A percentile compares a stretch with the other conserved stretches of the same genome.
These are phyloP conservation scores for Adelges cooleyi DNA, from an alignment of 1,140 invertebrate species.

Conservation along the genomic window DNA sequence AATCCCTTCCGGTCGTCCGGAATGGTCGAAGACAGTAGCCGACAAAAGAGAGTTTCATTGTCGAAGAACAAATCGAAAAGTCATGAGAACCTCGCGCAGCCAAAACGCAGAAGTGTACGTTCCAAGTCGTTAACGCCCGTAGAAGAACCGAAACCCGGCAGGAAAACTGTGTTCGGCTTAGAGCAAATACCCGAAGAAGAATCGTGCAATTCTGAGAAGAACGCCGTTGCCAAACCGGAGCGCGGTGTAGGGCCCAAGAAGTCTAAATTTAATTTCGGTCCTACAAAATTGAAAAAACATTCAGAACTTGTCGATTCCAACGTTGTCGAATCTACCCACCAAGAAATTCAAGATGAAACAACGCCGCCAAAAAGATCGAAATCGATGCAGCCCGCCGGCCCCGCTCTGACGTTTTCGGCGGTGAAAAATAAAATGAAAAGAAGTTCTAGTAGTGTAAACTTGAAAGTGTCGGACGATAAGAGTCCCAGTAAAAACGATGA, in stretches of 20 bases:
- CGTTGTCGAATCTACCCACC: background rate
- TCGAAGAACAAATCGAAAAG: background rate
- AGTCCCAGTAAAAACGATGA: background rate
- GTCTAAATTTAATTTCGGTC: constrained; percentile 2
- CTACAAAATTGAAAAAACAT: background rate
- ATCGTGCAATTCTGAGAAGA: background rate
- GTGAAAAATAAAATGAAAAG: background rate
- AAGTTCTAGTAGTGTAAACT: constrained; percentile 1
- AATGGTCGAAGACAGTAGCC: background rate
- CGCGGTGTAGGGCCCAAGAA: background rate
- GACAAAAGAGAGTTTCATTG: background rate
- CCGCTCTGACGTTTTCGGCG: background rate
- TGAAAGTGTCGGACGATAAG: background rate
- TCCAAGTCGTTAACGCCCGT: constrained; percentile 1
- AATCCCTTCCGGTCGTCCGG: background rate
- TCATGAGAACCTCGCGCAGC: background rate
- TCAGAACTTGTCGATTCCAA: too few relatives aligned
- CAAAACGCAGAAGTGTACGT: background rate
- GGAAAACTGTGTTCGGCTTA: background rate
- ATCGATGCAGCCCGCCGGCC: background rate
- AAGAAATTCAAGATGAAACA: too few relatives aligned
- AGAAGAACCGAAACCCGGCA: background rate
- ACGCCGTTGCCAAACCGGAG: background rate
- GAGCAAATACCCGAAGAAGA: constrained; percentile 9
- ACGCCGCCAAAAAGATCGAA: background rate